These are phyloP conservation scores for Heteropelma amictum DNA, from an alignment of 2,888 invertebrate genomes.

Conservation along the genomic window DNA sequence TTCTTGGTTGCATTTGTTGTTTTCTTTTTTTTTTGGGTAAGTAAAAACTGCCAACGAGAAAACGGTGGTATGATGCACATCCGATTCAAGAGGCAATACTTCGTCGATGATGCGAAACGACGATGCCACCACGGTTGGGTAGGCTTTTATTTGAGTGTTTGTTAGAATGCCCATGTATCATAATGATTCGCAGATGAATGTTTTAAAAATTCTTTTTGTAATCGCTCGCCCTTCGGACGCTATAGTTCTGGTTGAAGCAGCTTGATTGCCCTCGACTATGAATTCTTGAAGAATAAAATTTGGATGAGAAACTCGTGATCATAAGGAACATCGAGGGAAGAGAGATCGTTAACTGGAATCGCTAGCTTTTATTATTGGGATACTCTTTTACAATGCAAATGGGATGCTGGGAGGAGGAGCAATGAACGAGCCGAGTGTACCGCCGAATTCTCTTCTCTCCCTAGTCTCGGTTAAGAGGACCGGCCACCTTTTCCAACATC, in stretches of 20 bases:
- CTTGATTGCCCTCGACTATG: not conserved
- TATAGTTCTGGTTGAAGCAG: not conserved
- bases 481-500: constrained; percentile 59
- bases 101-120: too few relatives aligned
- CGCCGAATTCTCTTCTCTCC: constrained; percentile 24
- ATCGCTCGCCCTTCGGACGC: too few relatives aligned
- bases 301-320: constrained; percentile 6
- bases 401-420: constrained; percentile 36
- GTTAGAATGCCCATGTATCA: too few relatives aligned
- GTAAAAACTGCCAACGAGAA: not conserved
- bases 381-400: constrained; percentile 62
- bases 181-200: too few relatives aligned
- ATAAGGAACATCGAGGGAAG: constrained; percentile 12
- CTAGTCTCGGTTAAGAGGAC: constrained; percentile 58
- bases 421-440: constrained; percentile 34
- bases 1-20: constrained; percentile 24
- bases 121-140: too few relatives aligned
- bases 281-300: constrained; percentile 18
- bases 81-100: not conserved
- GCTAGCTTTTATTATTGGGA: constrained; percentile 59
- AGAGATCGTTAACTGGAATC: constrained; percentile 59
- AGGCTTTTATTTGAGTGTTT: too few relatives aligned
- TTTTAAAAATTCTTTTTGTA: too few relatives aligned
- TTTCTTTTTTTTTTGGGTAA: not conserved
- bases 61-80: not conserved